Conservation (phyloP, 1,140 invertebrate genomes). For the Zaprionus gabonicus region DNA sequence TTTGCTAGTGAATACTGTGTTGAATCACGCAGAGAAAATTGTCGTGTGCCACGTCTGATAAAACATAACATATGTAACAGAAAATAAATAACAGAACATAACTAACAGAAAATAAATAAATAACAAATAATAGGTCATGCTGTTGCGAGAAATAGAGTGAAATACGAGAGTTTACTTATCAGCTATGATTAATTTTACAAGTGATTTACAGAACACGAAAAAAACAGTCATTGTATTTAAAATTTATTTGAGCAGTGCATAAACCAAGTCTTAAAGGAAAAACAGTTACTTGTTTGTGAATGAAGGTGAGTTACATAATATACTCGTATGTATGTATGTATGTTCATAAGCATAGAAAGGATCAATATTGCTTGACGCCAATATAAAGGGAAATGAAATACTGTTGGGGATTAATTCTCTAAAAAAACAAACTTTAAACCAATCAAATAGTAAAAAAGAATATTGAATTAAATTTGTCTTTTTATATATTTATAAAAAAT, state of each 20-base stretch:
- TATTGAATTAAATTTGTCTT: no score
- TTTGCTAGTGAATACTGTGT: neutral
- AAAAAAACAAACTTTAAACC: no score
- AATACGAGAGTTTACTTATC: constrained; percentile 41
- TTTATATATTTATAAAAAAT: no score
- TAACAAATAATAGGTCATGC: constrained; percentile 18
- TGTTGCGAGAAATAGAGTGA: constrained; percentile 59
- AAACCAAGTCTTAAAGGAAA: neutral
- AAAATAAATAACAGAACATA: no score
- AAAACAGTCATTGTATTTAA: constrained; percentile 7
- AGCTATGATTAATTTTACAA: constrained; percentile 49
- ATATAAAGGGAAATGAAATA: no score
- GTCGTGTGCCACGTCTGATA: neutral
- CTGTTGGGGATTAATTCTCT: no score
- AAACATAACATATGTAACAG: constrained; percentile 1
- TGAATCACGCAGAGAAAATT: neutral
- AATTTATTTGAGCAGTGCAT: constrained; percentile 7
- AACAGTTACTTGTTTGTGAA: neutral
- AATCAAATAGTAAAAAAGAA: no score
- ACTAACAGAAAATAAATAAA: no score
- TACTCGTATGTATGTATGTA: neutral
- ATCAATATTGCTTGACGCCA: no score
- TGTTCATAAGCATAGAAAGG: no score
- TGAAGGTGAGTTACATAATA: constrained; percentile 46
- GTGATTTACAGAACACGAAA: constrained; percentile 59